phyloP scores from a whole-genome alignment of 2,888 invertebrate genomes.

The Himalopsyche japonica region DNA sequence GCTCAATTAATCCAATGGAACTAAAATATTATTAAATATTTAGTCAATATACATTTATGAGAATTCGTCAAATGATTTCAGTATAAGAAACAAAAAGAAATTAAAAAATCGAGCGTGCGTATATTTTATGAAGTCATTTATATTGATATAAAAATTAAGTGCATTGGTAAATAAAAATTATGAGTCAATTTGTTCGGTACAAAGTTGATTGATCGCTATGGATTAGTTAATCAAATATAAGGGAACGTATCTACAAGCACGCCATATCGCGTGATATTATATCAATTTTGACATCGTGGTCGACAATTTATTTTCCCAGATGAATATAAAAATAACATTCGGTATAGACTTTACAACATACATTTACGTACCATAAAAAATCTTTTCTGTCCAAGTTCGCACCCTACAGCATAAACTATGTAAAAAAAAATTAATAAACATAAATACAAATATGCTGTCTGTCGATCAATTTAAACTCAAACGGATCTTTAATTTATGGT shows the following conservation, averaged over 20 bases:
- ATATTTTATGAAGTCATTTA: neutral
- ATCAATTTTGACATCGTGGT: neutral
- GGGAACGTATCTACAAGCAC: neutral
- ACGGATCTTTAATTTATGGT: too few relatives aligned
- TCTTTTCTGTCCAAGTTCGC: too few relatives aligned
- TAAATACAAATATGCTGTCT: too few relatives aligned
- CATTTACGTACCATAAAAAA: too few relatives aligned
- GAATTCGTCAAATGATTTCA: too few relatives aligned
- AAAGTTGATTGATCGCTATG: neutral
- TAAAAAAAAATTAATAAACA: too few relatives aligned
- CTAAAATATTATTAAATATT: too few relatives aligned
- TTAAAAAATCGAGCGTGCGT: neutral
- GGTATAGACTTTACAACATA: neutral
- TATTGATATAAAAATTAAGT: neutral
- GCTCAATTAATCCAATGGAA: too few relatives aligned
- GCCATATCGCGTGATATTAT: neutral
- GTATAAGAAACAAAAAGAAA: too few relatives aligned
- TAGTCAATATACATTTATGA: too few relatives aligned
- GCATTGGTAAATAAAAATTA: neutral
- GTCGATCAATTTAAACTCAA: too few relatives aligned
- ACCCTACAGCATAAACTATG: too few relatives aligned
- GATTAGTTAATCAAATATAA: neutral
- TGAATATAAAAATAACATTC: neutral
- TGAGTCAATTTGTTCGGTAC: neutral
- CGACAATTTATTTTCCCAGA: neutral